These are phyloP conservation scores for Aspidiotus destructor DNA, from an alignment of 2,888 invertebrate species.

Conservation along the genomic window DNA sequence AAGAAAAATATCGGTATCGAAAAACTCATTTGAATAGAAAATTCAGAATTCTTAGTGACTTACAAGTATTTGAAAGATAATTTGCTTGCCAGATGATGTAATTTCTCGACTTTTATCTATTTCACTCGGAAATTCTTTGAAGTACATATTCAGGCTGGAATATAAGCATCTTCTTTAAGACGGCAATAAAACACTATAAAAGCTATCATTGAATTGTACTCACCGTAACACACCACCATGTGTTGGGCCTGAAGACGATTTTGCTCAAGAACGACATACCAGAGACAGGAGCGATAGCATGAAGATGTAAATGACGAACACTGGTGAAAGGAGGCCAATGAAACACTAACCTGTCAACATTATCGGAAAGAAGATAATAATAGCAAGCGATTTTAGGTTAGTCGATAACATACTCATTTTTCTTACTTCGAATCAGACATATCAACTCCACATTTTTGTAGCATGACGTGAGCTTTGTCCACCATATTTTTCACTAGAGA, in stretches of 20 bases:
- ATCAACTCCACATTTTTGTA: slow-evolving; percentile 46
- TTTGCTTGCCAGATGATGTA: no score
- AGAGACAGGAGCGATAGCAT: slow-evolving; percentile 68
- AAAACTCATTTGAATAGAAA: no score
- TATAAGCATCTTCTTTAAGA: not conserved
- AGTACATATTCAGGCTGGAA: slow-evolving; percentile 26
- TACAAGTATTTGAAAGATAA: no score
- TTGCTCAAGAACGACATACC: slow-evolving; percentile 49
- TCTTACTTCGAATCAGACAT: slow-evolving; percentile 39
- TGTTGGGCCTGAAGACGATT: slow-evolving; percentile 29
- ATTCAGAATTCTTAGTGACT: no score
- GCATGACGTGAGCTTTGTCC: slow-evolving; percentile 46
- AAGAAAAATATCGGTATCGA: no score
- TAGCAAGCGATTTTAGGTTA: not conserved
- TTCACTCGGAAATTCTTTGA: slow-evolving; percentile 13
- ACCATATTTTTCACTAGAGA: slow-evolving; percentile 58
- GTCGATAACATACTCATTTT: slow-evolving; percentile 11
- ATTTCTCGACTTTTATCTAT: no score
- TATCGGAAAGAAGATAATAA: not conserved
- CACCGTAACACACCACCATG: slow-evolving; percentile 30
- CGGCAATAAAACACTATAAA: not conserved
- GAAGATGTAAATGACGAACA: slow-evolving; percentile 72
- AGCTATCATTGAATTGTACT: not conserved
- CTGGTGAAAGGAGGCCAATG: slow-evolving; percentile 87
- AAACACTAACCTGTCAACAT: slow-evolving; percentile 55